Evolutionary conservation across 1,140 invertebrate species (phyloP).

Genomic region (Condylostylus longicornis): DNA sequence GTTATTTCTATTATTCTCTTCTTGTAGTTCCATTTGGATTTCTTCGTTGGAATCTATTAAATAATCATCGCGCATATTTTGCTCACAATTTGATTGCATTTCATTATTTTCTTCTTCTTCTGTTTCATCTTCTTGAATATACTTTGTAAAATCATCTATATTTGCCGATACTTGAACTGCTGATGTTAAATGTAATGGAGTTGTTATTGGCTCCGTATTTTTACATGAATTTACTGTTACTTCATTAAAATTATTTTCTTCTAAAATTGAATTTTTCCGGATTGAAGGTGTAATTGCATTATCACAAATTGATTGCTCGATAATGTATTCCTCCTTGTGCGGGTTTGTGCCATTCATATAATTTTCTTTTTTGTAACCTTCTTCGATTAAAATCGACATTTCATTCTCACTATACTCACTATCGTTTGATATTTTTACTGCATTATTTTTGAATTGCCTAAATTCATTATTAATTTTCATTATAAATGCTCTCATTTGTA

Average conservation of each 20-base stretch:
- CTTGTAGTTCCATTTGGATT: neutral
- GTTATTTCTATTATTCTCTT: neutral
- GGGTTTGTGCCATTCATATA: neutral
- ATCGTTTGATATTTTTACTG: slow-evolving; percentile 6
- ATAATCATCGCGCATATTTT: too few species aligned
- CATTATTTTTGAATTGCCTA: too few species aligned
- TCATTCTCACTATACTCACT: slow-evolving; percentile 3
- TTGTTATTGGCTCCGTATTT: too few species aligned
- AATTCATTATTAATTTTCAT: slow-evolving; percentile 11
- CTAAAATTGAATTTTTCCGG: too few species aligned
- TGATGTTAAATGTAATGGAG: too few species aligned
- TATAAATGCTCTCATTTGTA: slow-evolving; percentile 9
- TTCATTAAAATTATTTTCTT: too few species aligned
- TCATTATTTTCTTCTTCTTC: neutral
- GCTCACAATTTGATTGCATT: neutral
- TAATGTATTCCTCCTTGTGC: neutral
- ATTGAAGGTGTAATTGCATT: too few species aligned
- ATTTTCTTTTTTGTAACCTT: neutral
- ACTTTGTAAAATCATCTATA: neutral
- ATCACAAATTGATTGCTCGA: neutral
- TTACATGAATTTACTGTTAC: too few species aligned
- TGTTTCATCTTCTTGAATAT: neutral
- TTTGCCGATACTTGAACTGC: too few species aligned
- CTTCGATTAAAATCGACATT: neutral
- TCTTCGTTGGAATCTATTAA: neutral